Percentiles rank a stretch among this genome's conserved stretches.
Evolutionary conservation across 2,888 invertebrate species (phyloP).

Genomic region (Acanthosepion esculentum): DNA sequence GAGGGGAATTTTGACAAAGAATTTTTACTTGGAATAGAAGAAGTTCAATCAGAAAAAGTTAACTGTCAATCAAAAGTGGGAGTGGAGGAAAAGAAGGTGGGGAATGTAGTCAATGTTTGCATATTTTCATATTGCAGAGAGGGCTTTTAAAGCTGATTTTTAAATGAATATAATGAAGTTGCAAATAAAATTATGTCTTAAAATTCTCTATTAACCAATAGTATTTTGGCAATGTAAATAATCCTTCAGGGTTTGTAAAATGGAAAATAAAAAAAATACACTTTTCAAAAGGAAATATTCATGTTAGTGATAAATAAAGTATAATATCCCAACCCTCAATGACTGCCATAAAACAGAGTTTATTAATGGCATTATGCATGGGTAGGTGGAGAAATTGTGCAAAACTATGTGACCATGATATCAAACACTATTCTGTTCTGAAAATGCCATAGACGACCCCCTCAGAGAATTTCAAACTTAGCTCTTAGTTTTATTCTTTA

Average conservation of each 20-base stretch:
- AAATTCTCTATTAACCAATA: not conserved
- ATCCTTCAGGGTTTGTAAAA: not conserved
- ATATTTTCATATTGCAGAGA: not conserved
- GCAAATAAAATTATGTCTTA: not conserved
- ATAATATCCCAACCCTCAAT: not conserved
- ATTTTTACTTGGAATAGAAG: not conserved
- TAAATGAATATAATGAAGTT: constrained; percentile 1
- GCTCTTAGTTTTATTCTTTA: not conserved
- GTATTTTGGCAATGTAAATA: not conserved
- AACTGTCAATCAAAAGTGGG: not conserved
- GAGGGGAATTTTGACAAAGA: constrained; percentile 4
- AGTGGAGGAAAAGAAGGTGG: not conserved
- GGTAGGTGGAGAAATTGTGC: not conserved
- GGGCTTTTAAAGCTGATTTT: not conserved
- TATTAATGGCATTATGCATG: not conserved
- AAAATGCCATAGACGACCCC: not conserved
- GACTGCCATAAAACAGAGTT: not conserved
- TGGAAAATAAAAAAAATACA: not conserved
- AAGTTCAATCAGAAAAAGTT: constrained; percentile 1
- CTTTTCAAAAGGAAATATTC: not conserved
- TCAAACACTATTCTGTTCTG: not conserved
- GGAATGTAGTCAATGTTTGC: not conserved
- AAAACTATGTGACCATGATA: not conserved
- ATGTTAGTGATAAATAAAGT: not conserved
- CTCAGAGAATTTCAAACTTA: not conserved